Evolutionary conservation across 2,888 invertebrate species (phyloP).

Genomic region (Pterostichus madidus): DNA sequence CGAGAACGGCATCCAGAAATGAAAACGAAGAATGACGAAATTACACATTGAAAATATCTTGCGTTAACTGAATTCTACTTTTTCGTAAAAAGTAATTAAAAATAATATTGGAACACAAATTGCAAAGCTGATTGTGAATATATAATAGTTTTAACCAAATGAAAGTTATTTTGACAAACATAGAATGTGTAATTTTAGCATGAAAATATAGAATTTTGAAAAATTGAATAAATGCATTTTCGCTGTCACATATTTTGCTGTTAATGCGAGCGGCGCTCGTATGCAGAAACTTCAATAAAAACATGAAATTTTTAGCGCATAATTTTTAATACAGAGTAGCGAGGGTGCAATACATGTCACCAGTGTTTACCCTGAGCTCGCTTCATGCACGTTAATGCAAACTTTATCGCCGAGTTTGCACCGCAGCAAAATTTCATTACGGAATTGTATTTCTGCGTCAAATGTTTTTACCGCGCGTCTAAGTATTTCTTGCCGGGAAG

Average conservation of each 20-base stretch:
- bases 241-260: slow-evolving; percentile 30
- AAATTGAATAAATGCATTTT: slow-evolving; percentile 30
- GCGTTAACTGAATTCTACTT: too few relatives aligned
- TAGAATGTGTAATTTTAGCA: too few relatives aligned
- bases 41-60: too few relatives aligned
- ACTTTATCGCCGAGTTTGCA: slow-evolving; percentile 1
- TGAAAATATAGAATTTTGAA: neutral
- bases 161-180: too few relatives aligned
- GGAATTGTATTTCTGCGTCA: slow-evolving; percentile 54
- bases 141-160: too few relatives aligned
- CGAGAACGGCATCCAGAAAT: too few relatives aligned
- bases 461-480: slow-evolving; percentile 41
- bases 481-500: slow-evolving; percentile 35
- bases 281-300: slow-evolving; percentile 38
- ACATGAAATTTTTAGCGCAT: slow-evolving; percentile 35
- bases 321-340: slow-evolving; percentile 33
- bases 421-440: slow-evolving; percentile 60
- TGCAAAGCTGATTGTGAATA: too few relatives aligned
- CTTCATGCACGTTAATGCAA: neutral
- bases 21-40: too few relatives aligned
- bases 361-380: slow-evolving; percentile 3
- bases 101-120: too few relatives aligned
- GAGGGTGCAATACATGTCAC: slow-evolving; percentile 33
- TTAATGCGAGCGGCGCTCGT: neutral
- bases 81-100: too few relatives aligned